Conservation (phyloP, 92 coral and sea anemone species). For the Phymanthus crucifer region DNA sequence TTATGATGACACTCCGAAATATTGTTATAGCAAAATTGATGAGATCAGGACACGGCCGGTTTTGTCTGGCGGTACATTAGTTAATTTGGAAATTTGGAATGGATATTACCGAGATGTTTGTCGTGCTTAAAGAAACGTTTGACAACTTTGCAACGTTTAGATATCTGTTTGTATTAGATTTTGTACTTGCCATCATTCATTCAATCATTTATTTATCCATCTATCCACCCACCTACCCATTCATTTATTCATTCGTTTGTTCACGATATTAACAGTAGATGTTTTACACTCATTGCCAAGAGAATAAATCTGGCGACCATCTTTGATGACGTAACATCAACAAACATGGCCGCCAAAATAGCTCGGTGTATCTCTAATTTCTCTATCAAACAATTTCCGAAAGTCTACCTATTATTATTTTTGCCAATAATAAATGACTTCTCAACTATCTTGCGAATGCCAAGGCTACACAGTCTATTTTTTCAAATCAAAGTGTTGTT, state of each 20-base stretch:
- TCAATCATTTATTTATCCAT: not conserved
- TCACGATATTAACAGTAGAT: not conserved
- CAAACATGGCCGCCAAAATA: not conserved
- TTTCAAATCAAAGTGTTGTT: not conserved
- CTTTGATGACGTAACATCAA: not conserved
- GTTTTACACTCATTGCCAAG: not conserved
- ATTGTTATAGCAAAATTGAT: not conserved
- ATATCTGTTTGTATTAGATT: not conserved
- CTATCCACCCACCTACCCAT: not conserved
- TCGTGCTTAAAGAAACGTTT: not conserved
- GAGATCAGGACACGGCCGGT: not conserved
- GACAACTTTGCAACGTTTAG: not conserved
- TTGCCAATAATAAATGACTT: not conserved
- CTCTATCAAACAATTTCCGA: not conserved
- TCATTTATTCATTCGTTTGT: not conserved
- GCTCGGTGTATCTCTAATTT: not conserved
- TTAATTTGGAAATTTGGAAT: not conserved
- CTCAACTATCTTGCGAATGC: not conserved
- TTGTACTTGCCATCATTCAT: not conserved
- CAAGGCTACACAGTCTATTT: not conserved
- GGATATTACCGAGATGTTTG: not conserved
- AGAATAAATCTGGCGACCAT: not conserved
- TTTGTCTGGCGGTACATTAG: too few species aligned
- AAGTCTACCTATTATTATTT: not conserved
- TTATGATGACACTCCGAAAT: not conserved